A percentile compares a stretch with the other conserved stretches of the same genome.
These are phyloP conservation scores for Zoanthus sociatus DNA, from an alignment of 92 coral and sea anemone species.

Conservation along the genomic window DNA sequence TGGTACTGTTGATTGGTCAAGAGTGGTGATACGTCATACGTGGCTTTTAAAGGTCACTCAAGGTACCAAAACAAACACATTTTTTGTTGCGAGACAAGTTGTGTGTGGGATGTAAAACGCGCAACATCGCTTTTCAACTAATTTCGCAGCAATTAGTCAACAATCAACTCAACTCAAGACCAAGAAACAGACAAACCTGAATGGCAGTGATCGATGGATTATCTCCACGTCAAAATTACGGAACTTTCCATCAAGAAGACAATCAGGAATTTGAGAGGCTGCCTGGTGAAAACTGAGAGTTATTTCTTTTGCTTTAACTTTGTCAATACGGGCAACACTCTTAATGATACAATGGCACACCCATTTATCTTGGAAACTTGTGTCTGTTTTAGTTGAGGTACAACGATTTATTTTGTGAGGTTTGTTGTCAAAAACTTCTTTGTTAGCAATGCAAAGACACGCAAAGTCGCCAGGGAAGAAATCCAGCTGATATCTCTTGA, in stretches of 20 bases:
- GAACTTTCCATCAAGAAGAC: conserved; percentile 22
- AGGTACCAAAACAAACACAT: no score
- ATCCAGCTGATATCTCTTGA: conserved; percentile 58
- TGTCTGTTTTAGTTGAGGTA: background rate
- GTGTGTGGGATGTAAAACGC: no score
- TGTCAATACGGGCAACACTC: background rate
- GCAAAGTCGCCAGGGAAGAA: conserved; percentile 70
- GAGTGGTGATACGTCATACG: no score
- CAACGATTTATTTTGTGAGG: background rate
- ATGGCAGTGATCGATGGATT: conserved; percentile 23
- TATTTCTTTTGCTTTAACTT: background rate
- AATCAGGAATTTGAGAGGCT: conserved; percentile 26
- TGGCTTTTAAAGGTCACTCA: no score
- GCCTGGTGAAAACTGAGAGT: conserved; percentile 38
- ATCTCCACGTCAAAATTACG: conserved; percentile 18
- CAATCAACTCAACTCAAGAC: background rate
- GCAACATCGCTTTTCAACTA: no score
- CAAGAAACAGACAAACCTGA: conserved; percentile 12
- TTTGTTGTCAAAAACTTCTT: conserved; percentile 1
- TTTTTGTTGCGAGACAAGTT: no score
- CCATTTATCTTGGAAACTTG: conserved; percentile 4
- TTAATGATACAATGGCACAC: conserved; percentile 32
- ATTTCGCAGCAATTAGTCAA: no score
- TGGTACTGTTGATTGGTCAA: no score
- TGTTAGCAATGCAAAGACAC: conserved; percentile 63